These are phyloP conservation scores for Drosophila willistoni DNA, from an alignment of 1,140 invertebrate genomes.

Conservation along the genomic window DNA sequence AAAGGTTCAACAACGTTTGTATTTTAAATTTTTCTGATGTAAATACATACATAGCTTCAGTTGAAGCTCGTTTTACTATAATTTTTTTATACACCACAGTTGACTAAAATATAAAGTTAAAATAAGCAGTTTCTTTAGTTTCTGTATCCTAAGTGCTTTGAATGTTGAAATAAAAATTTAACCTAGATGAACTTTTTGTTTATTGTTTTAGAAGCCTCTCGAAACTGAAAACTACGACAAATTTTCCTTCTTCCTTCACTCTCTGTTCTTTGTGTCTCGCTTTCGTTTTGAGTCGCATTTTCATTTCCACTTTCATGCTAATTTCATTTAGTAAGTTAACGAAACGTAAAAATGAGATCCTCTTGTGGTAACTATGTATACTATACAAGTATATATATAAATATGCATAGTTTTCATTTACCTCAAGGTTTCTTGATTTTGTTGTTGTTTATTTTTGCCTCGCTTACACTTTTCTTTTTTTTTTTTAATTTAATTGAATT, in stretches of 20 bases:
- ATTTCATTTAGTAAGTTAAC: constrained; percentile 27
- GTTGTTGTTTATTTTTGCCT: not conserved
- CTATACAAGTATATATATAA: constrained; percentile 12
- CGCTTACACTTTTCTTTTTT: not conserved
- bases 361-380: constrained; percentile 35
- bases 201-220: not conserved
- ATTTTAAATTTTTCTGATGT: too few species aligned
- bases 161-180: not conserved
- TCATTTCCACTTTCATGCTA: constrained; percentile 13
- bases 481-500: constrained; percentile 37
- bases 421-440: not conserved
- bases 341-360: constrained; percentile 35
- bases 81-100: too few species aligned
- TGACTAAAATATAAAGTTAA: too few species aligned
- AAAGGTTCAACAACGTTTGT: too few species aligned
- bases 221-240: constrained; percentile 4
- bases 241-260: not conserved
- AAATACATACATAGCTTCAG: too few species aligned
- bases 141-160: too few species aligned
- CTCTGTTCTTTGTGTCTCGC: not conserved
- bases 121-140: too few species aligned
- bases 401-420: constrained; percentile 2
- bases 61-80: too few species aligned
- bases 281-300: constrained; percentile 7
- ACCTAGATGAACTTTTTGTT: not conserved